Conservation (phyloP, 2,113 vertebrate genomes). For the Sebastes schlegelii region DNA sequence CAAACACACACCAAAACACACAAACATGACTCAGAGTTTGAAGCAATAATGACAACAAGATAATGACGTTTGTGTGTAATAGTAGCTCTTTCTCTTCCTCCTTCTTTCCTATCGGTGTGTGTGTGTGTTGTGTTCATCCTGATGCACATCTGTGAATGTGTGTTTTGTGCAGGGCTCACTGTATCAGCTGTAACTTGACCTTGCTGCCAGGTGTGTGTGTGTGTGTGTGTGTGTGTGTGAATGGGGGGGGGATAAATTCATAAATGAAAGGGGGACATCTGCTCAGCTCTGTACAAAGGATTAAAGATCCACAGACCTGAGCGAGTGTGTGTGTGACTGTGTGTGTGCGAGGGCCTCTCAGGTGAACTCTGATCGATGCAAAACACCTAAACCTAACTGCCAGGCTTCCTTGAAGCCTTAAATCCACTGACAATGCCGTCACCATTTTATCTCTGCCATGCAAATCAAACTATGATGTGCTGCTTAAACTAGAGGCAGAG, state of each 20-base stretch:
- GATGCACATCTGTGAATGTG: slow-evolving; percentile 16
- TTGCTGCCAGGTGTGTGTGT: slow-evolving; percentile 88
- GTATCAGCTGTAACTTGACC: slow-evolving; percentile 96
- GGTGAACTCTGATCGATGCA: slow-evolving; percentile 36
- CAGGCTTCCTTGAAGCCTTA: slow-evolving; percentile 30
- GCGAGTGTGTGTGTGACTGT: slow-evolving; percentile 21
- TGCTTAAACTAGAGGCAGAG: not conserved
- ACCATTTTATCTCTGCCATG: not conserved
- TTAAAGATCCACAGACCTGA: slow-evolving; percentile 81
- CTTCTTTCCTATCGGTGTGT: slow-evolving; percentile 3
- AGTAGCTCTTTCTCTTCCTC: slow-evolving; percentile 22
- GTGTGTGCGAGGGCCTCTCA: slow-evolving; percentile 3
- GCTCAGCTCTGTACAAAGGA: slow-evolving; percentile 92
- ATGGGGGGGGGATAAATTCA: slow-evolving; percentile 88
- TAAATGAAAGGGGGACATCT: slow-evolving; percentile 99
- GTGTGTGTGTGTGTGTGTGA: slow-evolving; percentile 22
- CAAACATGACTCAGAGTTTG: slow-evolving; percentile 32
- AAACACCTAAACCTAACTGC: slow-evolving; percentile 25
- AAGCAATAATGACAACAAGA: slow-evolving; percentile 35
- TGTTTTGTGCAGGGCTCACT: slow-evolving; percentile 79
- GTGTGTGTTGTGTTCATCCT: slow-evolving; percentile 8
- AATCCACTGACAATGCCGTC: not conserved
- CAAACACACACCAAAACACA: not conserved
- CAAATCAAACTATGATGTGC: not conserved
- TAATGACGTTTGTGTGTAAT: slow-evolving; percentile 27